These are phyloP conservation scores for Platycnemis pennipes DNA, from an alignment of 2,888 invertebrate species.

Conservation along the genomic window DNA sequence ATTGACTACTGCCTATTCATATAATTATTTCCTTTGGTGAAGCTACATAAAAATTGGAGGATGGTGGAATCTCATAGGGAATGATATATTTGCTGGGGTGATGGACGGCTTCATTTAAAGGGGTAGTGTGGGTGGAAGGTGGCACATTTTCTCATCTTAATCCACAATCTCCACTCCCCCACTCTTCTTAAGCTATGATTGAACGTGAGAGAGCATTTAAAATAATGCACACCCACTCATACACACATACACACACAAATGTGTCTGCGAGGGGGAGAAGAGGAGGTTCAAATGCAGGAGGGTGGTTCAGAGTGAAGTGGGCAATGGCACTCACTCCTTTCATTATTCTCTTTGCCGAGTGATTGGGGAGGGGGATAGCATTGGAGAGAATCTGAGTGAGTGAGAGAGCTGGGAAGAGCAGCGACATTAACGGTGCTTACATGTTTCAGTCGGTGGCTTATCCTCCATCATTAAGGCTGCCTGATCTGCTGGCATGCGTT, in stretches of 20 bases:
- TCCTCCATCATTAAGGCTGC: conserved; percentile 90
- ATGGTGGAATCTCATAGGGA: not conserved
- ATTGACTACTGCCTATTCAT: not conserved
- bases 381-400: not conserved
- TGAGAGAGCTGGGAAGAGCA: conserved; percentile 61
- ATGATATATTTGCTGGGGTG: not conserved
- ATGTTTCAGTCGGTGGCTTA: conserved; percentile 90
- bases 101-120: not conserved
- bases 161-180: not conserved
- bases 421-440: conserved; percentile 82
- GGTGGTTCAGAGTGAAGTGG: not conserved
- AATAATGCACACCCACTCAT: not conserved
- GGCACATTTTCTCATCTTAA: not conserved
- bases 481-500: conserved; percentile 91
- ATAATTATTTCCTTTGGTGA: not conserved
- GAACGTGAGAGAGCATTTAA: not conserved
- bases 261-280: not conserved
- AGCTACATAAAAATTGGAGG: not conserved
- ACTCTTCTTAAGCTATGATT: too few species aligned
- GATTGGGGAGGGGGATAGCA: not conserved
- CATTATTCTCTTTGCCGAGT: not conserved
- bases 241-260: not conserved
- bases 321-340: not conserved
- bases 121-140: not conserved
- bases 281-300: not conserved